Evolutionary conservation across 2,113 vertebrate species (phyloP), one percentile per base, ranked within the genome.

Genomic region (Zingel zingel): DNA sequence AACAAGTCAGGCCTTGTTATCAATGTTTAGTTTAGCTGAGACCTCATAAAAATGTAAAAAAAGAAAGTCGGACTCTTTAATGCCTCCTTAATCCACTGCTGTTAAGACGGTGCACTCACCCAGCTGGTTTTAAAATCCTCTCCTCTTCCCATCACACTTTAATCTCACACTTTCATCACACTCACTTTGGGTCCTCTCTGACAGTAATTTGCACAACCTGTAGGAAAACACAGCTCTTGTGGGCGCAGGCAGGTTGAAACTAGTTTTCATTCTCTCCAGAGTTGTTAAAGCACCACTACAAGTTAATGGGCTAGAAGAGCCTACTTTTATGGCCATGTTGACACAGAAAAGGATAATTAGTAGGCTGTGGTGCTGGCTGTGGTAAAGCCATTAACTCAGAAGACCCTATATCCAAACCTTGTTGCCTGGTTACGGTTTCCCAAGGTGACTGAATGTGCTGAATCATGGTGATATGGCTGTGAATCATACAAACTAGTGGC

Each of bases 351-450:
- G 89, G 89, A 87, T 90, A 86, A 92, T 92, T 89, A 88, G 86
- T 65, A 3, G 50, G 12, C 58, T 27, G 79, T 62, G 10, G 47
- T 61, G 72, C 56, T 9, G 75, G 53, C 78, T 68, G 68, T 27
- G 33, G 85, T 68, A 21, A 23, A 78, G 74, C 83, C 79, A 33
- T 77, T 77, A 74, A 80, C 81, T 84, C 54, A 54, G 68, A 70
- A 61, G 74, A 79, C 81, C 81, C 61, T 73, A 47, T 36, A 48
- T 80, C 80, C 73, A 19, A 57, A 63, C 59, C 81, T 15, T 72
- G 92, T 92, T 91, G 90, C 92, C 77, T 90, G 78, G 92, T 89
- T 88, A 91, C 92, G 9, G 84, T 77, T 73, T 87, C 84, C 84
- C 81, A 84, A 82, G 91, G 87, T 89, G 90, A 87, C 83, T 19